Evolutionary conservation across 1,140 invertebrate species (phyloP).

Genomic region (Campoletis sonorensis): DNA sequence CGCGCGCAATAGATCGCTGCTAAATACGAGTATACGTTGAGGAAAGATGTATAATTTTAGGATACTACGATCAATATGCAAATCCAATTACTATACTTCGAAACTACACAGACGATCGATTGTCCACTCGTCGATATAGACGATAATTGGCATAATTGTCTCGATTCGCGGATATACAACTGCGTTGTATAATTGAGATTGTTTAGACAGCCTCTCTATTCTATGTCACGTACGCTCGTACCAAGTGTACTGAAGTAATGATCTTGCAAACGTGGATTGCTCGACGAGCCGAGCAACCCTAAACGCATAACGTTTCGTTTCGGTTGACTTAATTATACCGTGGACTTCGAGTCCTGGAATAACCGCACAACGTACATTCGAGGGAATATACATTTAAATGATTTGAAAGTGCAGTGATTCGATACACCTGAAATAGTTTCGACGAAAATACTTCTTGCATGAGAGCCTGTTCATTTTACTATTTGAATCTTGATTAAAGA

Average conservation of each 20-base stretch:
- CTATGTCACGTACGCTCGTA: background rate
- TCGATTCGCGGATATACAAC: background rate
- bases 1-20: too few species aligned
- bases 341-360: background rate
- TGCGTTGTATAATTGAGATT: constrained; percentile 16
- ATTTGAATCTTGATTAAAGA: too few species aligned
- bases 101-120: constrained; percentile 8
- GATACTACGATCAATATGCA: constrained; percentile 31
- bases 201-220: constrained; percentile 29
- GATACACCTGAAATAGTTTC: too few species aligned
- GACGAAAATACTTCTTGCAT: too few species aligned
- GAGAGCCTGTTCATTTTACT: too few species aligned
- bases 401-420: too few species aligned
- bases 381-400: background rate
- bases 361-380: constrained; percentile 1
- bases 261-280: constrained; percentile 4
- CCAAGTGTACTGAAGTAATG: constrained; percentile 18
- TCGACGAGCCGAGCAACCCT: constrained; percentile 34
- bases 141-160: constrained; percentile 33
- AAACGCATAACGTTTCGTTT: constrained; percentile 62
- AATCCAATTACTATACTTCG: background rate
- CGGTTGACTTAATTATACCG: constrained; percentile 68
- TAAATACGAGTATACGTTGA: background rate
- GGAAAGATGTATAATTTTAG: constrained; percentile 10
- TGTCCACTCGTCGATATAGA: constrained; percentile 7